These are phyloP conservation scores for Eptatretus burgeri DNA, from an alignment of 2,113 vertebrate species.

Conservation along the genomic window DNA sequence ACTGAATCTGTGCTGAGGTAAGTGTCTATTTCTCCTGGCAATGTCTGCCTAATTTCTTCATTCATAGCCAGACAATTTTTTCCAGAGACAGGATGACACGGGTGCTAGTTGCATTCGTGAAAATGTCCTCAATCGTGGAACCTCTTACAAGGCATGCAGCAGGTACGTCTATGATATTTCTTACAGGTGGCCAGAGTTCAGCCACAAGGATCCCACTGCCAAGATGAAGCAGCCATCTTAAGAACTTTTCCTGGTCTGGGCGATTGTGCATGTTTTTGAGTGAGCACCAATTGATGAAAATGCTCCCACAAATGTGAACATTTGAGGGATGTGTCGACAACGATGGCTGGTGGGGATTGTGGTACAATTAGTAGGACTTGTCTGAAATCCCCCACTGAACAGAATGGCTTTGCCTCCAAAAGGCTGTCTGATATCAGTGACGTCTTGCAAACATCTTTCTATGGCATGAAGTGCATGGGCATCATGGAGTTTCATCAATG, in stretches of 20 bases:
- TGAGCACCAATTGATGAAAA: slow-evolving; percentile 1
- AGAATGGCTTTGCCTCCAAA: background rate
- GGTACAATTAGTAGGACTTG: background rate
- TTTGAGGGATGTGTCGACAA: too few species aligned
- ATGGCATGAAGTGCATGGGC: background rate
- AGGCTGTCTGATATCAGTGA: background rate
- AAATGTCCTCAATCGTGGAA: background rate
- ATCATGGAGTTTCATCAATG: slow-evolving; percentile 3
- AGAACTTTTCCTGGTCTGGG: slow-evolving; percentile 1
- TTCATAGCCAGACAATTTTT: background rate
- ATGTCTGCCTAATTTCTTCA: background rate
- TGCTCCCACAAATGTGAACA: too few species aligned
- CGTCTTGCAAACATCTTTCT: background rate
- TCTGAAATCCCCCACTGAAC: background rate
- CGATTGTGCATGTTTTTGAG: background rate
- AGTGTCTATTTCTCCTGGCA: background rate
- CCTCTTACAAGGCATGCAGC: too few species aligned
- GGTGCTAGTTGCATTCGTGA: background rate
- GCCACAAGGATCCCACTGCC: background rate
- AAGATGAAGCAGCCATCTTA: background rate
- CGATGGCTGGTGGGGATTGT: slow-evolving; percentile 1
- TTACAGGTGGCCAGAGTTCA: too few species aligned
- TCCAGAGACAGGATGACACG: background rate
- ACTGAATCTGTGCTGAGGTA: too few species aligned
- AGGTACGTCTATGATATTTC: too few species aligned